Evolutionary conservation across 2,113 vertebrate species (phyloP), one percentile per base, ranked within the genome.

Genomic region (Galbula dea): DNA sequence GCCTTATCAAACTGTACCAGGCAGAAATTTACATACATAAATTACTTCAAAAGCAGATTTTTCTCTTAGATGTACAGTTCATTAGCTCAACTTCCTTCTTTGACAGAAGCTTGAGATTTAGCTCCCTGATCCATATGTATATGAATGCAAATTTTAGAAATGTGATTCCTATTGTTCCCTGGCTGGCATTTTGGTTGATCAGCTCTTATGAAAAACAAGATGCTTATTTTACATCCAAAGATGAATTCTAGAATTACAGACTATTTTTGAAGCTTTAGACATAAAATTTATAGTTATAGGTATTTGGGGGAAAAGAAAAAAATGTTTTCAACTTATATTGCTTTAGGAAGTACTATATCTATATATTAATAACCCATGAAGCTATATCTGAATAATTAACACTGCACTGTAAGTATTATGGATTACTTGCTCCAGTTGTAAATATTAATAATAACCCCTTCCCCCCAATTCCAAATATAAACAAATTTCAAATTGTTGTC

Each of bases 11-110:
- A 75, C 30, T 58, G 51, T 54, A 78, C 68, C 82, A 86, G 48
- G 61, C 43, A 95, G 75, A 96, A 91, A 93, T 94, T 93, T 89
- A 57, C 88, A 88, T 91, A 65, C 32, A 81, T 67, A 89, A 91
- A 89, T 94, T 74, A 94, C 65, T 89, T 80, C 55, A 89, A 89
- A 92, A 86, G 65, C 36, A 92, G 80, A 89, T 92, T 94, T 92
- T 91, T 85, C 75, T 95, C 39, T 68, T 86, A 91, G 89, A 93
- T 85, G 72, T 71, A 80, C 59, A 89, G 75, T 85, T 94, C 68
- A 94, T 94, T 91, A 92, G 48, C 75, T 89, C 59, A 80, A 77
- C 58, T 90, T 80, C 27, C 80, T 93, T 62, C 48, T 83, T 12
- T 93, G 87, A 88, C 65, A 89, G 77, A 5, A 86, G n/a, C 43